Evolutionary conservation across 2,888 invertebrate species (phyloP).

Genomic region (Pilophorus perplexus): DNA sequence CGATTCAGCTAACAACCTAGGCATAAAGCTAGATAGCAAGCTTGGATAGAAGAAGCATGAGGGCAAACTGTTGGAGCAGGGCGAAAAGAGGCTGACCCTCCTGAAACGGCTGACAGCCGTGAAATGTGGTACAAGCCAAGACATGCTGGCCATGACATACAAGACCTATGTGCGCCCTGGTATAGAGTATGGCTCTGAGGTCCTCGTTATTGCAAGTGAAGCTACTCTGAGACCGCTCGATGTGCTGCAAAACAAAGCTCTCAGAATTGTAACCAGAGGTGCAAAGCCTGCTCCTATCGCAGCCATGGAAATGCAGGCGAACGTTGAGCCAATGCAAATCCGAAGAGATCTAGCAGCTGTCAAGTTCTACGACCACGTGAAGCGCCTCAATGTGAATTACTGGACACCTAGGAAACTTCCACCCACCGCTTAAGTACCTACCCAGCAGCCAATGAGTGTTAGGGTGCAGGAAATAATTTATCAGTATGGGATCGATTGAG

Average conservation of each 20-base stretch:
- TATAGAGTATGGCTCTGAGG: too few species aligned
- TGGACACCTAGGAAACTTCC: neutral
- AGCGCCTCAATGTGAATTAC: neutral
- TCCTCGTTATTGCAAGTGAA: too few species aligned
- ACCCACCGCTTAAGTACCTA: neutral
- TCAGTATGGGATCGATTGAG: neutral
- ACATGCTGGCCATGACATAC: too few species aligned
- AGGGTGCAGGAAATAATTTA: neutral
- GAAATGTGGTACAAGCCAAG: constrained; percentile 8
- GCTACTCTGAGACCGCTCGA: too few species aligned
- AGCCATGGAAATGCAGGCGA: constrained; percentile 8
- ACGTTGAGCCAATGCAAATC: too few species aligned
- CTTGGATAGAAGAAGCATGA: too few species aligned
- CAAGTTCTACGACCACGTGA: neutral
- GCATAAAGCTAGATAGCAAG: neutral
- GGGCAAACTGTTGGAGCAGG: too few species aligned
- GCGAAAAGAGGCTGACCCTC: neutral
- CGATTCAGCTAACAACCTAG: neutral
- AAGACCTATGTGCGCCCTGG: constrained; percentile 3
- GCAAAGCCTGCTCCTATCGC: neutral
- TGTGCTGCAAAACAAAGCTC: too few species aligned
- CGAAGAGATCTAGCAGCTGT: neutral
- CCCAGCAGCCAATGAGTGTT: neutral
- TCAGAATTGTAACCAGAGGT: constrained; percentile 5
- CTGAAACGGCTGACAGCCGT: neutral